A percentile compares a stretch with the other conserved stretches of the same genome.
These are phyloP conservation scores for Suncus etruscus DNA, from an alignment of 2,113 vertebrate species.

Conservation along the genomic window DNA sequence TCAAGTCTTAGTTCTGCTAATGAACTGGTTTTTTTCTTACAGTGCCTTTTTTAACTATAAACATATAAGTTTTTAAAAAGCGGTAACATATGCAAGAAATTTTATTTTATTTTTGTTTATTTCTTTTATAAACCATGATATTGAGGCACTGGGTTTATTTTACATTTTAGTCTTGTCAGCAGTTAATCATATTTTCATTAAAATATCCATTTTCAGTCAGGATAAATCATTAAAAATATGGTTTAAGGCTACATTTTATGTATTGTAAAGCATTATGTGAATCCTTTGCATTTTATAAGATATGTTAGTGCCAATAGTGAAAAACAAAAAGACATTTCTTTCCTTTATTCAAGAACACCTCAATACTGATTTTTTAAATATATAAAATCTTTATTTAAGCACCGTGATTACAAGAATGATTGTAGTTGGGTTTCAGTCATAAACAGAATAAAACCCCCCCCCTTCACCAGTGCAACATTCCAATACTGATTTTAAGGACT, in stretches of 20 bases:
- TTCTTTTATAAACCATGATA: background rate
- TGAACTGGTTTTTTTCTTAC: background rate
- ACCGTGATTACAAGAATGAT: no score
- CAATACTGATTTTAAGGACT: slow-evolving; percentile 4
- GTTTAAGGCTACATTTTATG: background rate
- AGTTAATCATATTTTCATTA: background rate
- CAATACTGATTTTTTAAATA: no score
- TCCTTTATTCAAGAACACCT: no score
- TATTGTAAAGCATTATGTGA: background rate
- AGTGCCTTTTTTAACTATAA: background rate
- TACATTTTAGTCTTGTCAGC: background rate
- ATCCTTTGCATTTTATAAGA: background rate
- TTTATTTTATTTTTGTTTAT: background rate
- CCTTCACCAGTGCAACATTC: background rate
- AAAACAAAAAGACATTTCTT: background rate
- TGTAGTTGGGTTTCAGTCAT: no score
- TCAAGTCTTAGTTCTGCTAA: background rate
- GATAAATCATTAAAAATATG: background rate
- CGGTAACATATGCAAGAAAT: background rate
- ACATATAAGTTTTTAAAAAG: background rate
- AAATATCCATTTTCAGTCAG: background rate
- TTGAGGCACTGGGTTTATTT: background rate
- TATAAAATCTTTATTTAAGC: no score
- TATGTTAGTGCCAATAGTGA: background rate
- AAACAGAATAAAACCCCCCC: no score